Evolutionary conservation across 23 tunicate species (phyloP).

Genomic region (Trididemnum clinides): DNA sequence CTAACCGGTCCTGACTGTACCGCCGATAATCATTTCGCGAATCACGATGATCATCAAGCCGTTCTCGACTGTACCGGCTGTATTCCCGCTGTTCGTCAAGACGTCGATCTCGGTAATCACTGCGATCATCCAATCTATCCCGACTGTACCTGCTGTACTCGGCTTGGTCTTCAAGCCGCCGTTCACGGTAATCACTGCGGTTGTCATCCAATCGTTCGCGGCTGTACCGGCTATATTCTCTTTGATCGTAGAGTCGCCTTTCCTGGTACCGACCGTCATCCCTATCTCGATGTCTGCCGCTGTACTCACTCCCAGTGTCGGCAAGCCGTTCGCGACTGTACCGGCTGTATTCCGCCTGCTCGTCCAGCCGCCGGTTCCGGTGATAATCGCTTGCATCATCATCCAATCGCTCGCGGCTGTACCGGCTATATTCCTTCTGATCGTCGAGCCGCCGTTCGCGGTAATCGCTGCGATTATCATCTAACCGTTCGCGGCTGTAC

Average conservation of each 20-base stretch:
- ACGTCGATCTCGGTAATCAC: constrained; percentile 1
- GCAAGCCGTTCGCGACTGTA: constrained; percentile 18
- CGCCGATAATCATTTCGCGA: background rate
- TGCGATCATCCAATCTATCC: background rate
- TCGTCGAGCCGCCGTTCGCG: background rate
- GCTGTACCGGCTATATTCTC: constrained; percentile 14
- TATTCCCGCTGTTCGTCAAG: background rate
- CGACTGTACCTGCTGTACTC: constrained; percentile 26
- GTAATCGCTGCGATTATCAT: background rate
- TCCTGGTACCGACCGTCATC: background rate
- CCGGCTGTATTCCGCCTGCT: constrained; percentile 19
- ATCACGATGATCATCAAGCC: background rate
- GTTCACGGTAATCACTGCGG: background rate
- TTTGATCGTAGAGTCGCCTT: background rate
- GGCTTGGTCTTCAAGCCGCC: constrained; percentile 3
- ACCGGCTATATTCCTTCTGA: background rate
- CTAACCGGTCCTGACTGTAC: background rate
- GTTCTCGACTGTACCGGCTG: background rate
- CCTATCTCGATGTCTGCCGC: background rate
- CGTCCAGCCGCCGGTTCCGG: constrained; percentile 1
- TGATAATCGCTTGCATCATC: background rate
- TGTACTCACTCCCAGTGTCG: background rate
- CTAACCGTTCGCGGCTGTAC: constrained; percentile 1
- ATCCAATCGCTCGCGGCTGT: constrained; percentile 1
- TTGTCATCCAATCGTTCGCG: background rate